Evolutionary conservation across 2,797 vertebrate genomes (phyloP).

Genomic region (Euthynnus affinis): DNA sequence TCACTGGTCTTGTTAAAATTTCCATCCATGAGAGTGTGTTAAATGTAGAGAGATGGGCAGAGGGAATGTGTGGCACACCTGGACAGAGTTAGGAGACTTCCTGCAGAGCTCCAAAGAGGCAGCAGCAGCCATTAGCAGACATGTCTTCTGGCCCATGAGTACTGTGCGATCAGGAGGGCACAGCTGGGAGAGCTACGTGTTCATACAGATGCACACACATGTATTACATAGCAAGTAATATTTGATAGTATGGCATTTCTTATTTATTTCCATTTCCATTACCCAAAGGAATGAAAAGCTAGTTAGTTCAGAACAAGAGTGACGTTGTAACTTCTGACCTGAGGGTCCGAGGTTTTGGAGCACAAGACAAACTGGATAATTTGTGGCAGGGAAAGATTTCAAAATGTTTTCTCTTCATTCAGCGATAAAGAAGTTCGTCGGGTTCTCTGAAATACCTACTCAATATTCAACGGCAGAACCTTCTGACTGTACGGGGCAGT

Average conservation of each 20-base stretch:
- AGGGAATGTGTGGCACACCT: slow-evolving; percentile 83
- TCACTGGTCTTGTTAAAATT: slow-evolving; percentile 69
- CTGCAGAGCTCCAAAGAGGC: slow-evolving; percentile 90
- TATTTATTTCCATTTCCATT: not conserved
- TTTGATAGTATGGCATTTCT: not conserved
- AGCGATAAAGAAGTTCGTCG: not conserved
- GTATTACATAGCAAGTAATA: not conserved
- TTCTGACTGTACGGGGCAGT: not conserved
- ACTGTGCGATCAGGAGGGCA: slow-evolving; percentile 89
- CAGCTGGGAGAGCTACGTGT: slow-evolving; percentile 90
- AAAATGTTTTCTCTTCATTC: not conserved
- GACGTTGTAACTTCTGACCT: not conserved
- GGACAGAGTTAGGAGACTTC: slow-evolving; percentile 74
- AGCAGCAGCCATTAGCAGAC: slow-evolving; percentile 92
- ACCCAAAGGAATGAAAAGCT: not conserved
- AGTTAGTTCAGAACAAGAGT: slow-evolving; percentile 5
- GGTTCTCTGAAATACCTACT: not conserved
- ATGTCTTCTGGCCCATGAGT: slow-evolving; percentile 92
- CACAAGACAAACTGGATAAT: not conserved
- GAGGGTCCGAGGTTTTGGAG: not conserved
- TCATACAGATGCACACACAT: slow-evolving; percentile 22
- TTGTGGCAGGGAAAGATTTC: not conserved
- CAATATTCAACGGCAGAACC: not conserved
- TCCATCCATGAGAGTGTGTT: slow-evolving; percentile 64
- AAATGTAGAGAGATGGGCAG: slow-evolving; percentile 66